Base-by-base conservation (phyloP, 2,888 invertebrate genomes). In the Pachycephus smyrnensis region DNA sequence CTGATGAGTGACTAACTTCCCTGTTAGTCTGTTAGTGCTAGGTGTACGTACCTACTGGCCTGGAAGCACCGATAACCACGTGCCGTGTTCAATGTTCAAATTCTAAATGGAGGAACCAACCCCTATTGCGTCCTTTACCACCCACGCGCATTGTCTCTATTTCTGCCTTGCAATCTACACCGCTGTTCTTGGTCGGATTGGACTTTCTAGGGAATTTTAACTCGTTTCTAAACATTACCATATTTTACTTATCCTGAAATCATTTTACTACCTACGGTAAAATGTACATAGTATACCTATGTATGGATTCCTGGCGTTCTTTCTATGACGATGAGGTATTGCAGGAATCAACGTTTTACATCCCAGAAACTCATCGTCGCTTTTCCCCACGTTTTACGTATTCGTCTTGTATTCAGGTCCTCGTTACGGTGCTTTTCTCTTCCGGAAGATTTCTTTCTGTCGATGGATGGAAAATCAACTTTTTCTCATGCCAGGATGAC, bases 21-120 rank as follows among this genome's bases (percentile, higher is more conserved):
- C 32, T 33, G 71, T 55, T 55, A 55, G 55, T 55, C 55, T 23
- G 71, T 12, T 71, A 12, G 71, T 71, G 71, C 71, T 32, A 73
- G n/a, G 32, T 37, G 32, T 30, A 76, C 69, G 76, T 76, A 82
- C 75, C 80, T 81, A 83, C 77, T 84, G 85, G 84, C 73, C 83
- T 84, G 88, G 83, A 86, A 87, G 82, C 79, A 36, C 80, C 84
- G 88, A 88, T 87, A 87, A 88, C 86, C 87, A 83, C 86, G 87
- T 86, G 82, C 80, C 84, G 68, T 80, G 83, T 82, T 86, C 84
- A 79, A 82, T 81, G 80, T 80, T 76, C 83, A 83, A 88, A 86
- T 86, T 83, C 79, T 80, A 82, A 84, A 84, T 83, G 80, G 79
- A 40, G 23, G 15, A 55, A 23, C 55, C 23, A 9, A 55, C 55